Percentiles rank a stretch among this genome's conserved stretches.
phyloP scores from a whole-genome alignment of 2,797 vertebrate species.

The Diplodus sargus region DNA sequence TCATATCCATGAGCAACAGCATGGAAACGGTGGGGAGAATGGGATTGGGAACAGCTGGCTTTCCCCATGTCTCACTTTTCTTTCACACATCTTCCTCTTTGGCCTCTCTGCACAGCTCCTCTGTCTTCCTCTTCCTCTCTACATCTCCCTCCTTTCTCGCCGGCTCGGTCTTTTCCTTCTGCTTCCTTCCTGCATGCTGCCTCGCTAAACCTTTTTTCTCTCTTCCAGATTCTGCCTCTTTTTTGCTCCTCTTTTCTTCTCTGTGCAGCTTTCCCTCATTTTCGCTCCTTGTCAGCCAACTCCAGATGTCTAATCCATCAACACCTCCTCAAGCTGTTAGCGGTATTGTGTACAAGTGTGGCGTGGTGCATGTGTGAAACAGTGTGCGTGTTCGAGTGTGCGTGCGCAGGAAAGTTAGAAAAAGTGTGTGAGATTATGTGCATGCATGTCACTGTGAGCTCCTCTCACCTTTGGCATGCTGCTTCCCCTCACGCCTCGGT shows the following conservation, averaged over 20 bases:
- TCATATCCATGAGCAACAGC: slow-evolving; percentile 73
- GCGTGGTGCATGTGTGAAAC: slow-evolving; percentile 49
- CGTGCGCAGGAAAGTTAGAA: slow-evolving; percentile 57
- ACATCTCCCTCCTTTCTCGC: slow-evolving; percentile 47
- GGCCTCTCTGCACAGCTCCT: slow-evolving; percentile 48
- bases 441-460: slow-evolving; percentile 70
- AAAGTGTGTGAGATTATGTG: slow-evolving; percentile 72
- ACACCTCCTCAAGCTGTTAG: slow-evolving; percentile 86
- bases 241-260: slow-evolving; percentile 57
- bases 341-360: slow-evolving; percentile 72
- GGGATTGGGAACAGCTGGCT: slow-evolving; percentile 73
- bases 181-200: slow-evolving; percentile 63
- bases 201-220: slow-evolving; percentile 64
- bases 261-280: slow-evolving; percentile 70
- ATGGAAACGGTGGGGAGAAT: slow-evolving; percentile 73
- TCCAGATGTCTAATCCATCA: slow-evolving; percentile 89
- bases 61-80: slow-evolving; percentile 58
- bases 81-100: slow-evolving; percentile 58
- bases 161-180: slow-evolving; percentile 57
- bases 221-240: slow-evolving; percentile 59
- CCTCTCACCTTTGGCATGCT: slow-evolving; percentile 78
- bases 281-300: slow-evolving; percentile 83
- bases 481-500: slow-evolving; percentile 81
- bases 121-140: slow-evolving; percentile 61
- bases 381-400: slow-evolving; percentile 16